A percentile compares a stretch with the other conserved stretches of the same genome.
These are phyloP conservation scores for Saccostrea cuccullata DNA, from an alignment of 1,140 invertebrate species.

Conservation along the genomic window DNA sequence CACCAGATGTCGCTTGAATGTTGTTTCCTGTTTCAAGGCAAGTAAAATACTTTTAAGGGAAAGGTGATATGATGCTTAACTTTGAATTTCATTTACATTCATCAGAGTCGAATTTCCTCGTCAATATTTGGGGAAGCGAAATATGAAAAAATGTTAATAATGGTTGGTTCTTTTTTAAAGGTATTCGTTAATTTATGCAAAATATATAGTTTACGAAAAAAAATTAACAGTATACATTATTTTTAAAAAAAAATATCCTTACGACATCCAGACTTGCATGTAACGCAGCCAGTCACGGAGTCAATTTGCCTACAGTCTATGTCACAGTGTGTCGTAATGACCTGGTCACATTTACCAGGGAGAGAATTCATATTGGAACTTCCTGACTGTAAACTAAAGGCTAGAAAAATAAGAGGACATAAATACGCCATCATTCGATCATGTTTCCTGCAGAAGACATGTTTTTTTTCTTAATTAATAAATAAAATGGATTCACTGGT, in stretches of 20 bases:
- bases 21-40: not conserved
- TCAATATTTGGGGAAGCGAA: too few relatives aligned
- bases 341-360: slow-evolving; percentile 9
- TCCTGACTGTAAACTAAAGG: not conserved
- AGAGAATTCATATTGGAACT: not conserved
- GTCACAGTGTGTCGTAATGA: not conserved
- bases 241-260: not conserved
- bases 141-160: too few relatives aligned
- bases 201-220: too few relatives aligned
- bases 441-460: too few relatives aligned
- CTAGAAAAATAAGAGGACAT: not conserved
- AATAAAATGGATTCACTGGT: too few relatives aligned
- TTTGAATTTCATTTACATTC: too few relatives aligned
- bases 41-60: not conserved
- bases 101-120: too few relatives aligned
- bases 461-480: too few relatives aligned
- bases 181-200: too few relatives aligned
- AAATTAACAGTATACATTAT: too few relatives aligned
- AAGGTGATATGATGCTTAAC: not conserved
- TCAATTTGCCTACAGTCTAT: not conserved
- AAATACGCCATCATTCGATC: not conserved
- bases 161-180: too few relatives aligned
- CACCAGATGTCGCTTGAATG: not conserved
- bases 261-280: not conserved
- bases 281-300: not conserved